Percentiles rank a stretch among this genome's conserved stretches.
These are phyloP conservation scores for Pollenia labialis DNA, from an alignment of 2,888 invertebrate genomes.

Conservation along the genomic window DNA sequence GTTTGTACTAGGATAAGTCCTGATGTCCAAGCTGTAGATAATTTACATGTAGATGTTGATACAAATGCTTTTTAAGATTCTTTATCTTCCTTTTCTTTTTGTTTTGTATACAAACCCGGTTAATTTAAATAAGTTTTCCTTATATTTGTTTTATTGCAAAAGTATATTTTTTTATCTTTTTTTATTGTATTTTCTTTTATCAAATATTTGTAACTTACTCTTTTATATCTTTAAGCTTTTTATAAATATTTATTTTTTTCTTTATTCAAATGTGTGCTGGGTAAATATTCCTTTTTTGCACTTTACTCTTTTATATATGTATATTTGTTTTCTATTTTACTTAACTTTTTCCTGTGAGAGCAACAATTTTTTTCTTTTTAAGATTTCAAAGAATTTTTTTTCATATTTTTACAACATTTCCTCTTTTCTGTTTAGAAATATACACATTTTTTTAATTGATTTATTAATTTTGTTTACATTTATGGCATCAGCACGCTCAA, in stretches of 20 bases:
- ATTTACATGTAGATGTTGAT: not conserved
- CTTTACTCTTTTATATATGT: conserved; percentile 17
- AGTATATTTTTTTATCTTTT: not conserved
- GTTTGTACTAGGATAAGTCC: too few species aligned
- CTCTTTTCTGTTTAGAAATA: conserved; percentile 12
- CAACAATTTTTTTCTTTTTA: conserved; percentile 41
- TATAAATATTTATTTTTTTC: not conserved
- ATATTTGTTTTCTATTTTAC: conserved; percentile 24
- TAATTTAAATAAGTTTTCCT: conserved; percentile 66
- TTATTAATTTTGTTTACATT: conserved; percentile 62
- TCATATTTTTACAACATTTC: conserved; percentile 1
- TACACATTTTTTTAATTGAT: conserved; percentile 55
- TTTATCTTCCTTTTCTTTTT: not conserved
- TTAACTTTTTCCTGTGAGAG: conserved; percentile 35
- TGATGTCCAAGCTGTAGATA: not conserved
- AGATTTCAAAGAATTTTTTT: conserved; percentile 1
- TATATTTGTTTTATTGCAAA: not conserved
- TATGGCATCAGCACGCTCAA: conserved; percentile 32
- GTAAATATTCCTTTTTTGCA: conserved; percentile 6
- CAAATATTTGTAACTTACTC: conserved; percentile 12
- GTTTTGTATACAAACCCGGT: not conserved
- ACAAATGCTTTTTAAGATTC: not conserved
- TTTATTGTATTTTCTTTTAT: not conserved
- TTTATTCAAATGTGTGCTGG: not conserved
- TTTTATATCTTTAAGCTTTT: conserved; percentile 20